Base-by-base conservation (phyloP, 2,888 invertebrate species). In the Allacma fusca region DNA sequence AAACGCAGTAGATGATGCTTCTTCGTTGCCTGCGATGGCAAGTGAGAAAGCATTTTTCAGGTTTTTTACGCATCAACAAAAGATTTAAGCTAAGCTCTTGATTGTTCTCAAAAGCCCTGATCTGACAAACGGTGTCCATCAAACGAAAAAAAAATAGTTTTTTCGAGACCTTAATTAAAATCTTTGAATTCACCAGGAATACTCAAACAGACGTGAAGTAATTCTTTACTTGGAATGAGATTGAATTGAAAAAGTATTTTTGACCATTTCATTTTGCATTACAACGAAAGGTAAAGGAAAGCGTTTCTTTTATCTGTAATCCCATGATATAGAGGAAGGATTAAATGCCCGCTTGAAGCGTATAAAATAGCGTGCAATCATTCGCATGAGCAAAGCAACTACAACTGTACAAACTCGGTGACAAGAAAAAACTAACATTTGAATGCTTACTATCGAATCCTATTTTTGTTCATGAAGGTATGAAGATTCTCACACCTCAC, bases 11-110 rank as follows among this genome's bases (percentile, higher is more conserved):
- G n/a, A 50, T 4, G 34, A 34, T 34, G 34, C 34, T 9, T 9
- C 50, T 50, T 50, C 50, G 16, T 50, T 5, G n/a, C 7, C 19
- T 50, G 50, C 5, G 19, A n/a, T 12, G 50, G 5, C 50, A 12
- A 50, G 50, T 50, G 50, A 50, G 5, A 50, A 50, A 9, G 50
- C 50, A 50, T 40, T n/a, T 50, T 50, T 50, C 50, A 50, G 19
- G 50, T 13, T 50, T 50, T 50, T 50, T 50, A 50, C 50, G 50
- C 50, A 50, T n/a, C 50, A 50, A n/a, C 50, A 50, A 50, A 40
- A 40, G 13, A 40, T n/a, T 34, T 34, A 50, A 40, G 13, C n/a
- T 12, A 16, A 16, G 50, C 5, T 19, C 16, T 50, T 50, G 50
- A 50, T 50, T 50, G 50, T 50, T 50, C 50, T 50, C 50, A 16